A percentile compares a stretch with the other conserved stretches of the same genome.
Evolutionary conservation across 1,140 invertebrate species (phyloP).

Genomic region (Dolichoris vasculosae): DNA sequence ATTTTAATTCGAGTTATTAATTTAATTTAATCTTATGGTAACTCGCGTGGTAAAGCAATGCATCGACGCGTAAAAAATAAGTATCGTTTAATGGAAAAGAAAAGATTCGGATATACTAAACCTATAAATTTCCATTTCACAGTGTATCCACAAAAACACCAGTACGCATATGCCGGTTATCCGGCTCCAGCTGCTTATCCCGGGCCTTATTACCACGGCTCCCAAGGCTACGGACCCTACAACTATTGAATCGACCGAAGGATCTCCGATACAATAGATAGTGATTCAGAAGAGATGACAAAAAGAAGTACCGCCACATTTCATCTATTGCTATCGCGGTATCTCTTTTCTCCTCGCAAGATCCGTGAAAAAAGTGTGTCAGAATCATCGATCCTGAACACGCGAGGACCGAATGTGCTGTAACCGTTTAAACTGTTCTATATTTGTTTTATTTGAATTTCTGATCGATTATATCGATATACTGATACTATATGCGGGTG

Average conservation of each 20-base stretch:
- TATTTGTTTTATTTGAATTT: conserved; percentile 31
- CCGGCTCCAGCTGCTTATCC: conserved; percentile 88
- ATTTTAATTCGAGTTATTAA: no score
- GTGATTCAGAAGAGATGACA: neutral
- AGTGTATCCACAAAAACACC: conserved; percentile 96
- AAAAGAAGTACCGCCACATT: neutral
- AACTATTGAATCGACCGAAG: conserved; percentile 80
- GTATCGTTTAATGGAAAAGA: no score
- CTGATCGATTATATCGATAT: conserved; percentile 12
- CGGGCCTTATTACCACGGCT: conserved; percentile 91
- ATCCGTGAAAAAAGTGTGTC: conserved; percentile 8
- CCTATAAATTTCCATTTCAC: conserved; percentile 60
- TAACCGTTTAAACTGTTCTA: conserved; percentile 2
- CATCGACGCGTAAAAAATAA: neutral
- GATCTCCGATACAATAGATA: neutral
- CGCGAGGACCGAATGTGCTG: conserved; percentile 18
- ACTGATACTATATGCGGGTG: conserved; percentile 5
- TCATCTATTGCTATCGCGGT: neutral
- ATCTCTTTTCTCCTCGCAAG: neutral
- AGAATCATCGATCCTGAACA: neutral
- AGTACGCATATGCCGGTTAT: conserved; percentile 90
- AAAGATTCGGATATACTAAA: neutral
- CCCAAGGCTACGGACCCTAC: conserved; percentile 91
- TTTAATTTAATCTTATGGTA: no score
- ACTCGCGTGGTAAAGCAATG: neutral